These are phyloP conservation scores for Zaprionus inermis DNA, from an alignment of 1,140 invertebrate species.

Conservation along the genomic window DNA sequence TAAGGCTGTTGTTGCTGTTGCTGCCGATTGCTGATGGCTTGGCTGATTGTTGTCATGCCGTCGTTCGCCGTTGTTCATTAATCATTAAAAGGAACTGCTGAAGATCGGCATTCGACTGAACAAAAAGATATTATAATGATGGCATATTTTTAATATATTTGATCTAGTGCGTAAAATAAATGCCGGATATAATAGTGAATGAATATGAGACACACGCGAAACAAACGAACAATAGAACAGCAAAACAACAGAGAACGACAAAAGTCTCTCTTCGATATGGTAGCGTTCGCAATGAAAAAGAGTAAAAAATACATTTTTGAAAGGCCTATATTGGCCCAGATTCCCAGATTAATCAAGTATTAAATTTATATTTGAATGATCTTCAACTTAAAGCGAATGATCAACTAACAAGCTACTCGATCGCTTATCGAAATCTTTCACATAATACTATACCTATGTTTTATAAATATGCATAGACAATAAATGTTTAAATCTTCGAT, in stretches of 20 bases:
- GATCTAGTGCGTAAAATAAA: constrained; percentile 63
- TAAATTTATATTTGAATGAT: neutral
- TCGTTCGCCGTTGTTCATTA: constrained; percentile 61
- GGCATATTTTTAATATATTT: constrained; percentile 50
- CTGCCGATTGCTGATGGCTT: constrained; percentile 19
- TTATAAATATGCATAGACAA: neutral
- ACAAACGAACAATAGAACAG: too few relatives aligned
- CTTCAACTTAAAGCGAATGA: too few relatives aligned
- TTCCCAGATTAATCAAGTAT: neutral
- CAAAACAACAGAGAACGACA: neutral
- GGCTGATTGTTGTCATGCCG: constrained; percentile 44
- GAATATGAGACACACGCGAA: constrained; percentile 32
- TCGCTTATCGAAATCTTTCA: neutral
- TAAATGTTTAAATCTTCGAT: neutral
- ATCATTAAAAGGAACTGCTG: constrained; percentile 72
- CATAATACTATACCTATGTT: neutral
- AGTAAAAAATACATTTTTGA: neutral
- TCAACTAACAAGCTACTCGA: neutral
- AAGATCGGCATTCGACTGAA: constrained; percentile 45
- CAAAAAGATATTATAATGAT: constrained; percentile 67
- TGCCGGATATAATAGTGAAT: constrained; percentile 65
- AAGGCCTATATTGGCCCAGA: constrained; percentile 7
- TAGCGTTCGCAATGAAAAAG: neutral
- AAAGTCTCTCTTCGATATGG: constrained; percentile 26
- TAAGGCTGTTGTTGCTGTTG: constrained; percentile 28